Conservation (phyloP, 1,140 invertebrate species). For the Lucilia sericata region DNA sequence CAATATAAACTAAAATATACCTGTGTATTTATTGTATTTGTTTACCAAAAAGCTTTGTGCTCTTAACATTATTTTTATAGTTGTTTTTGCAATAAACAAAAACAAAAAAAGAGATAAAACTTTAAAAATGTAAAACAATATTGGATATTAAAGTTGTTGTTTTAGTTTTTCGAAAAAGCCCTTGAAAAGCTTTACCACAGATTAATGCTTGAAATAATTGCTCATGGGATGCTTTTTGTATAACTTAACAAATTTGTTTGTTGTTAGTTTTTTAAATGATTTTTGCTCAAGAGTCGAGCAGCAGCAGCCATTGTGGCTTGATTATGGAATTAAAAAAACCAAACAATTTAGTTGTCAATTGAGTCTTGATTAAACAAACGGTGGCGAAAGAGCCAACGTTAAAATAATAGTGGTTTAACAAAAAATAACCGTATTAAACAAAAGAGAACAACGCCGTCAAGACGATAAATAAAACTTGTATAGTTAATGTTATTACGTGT, state of each 20-base stretch:
- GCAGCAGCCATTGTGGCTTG: neutral
- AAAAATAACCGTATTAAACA: neutral
- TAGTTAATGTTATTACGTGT: neutral
- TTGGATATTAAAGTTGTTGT: neutral
- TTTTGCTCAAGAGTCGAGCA: neutral
- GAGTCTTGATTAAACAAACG: neutral
- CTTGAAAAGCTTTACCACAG: slow-evolving; percentile 36
- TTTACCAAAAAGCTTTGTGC: neutral
- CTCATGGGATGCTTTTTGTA: slow-evolving; percentile 12
- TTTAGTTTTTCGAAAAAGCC: slow-evolving; percentile 5
- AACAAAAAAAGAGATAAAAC: neutral
- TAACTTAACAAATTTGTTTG: neutral
- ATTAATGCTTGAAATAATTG: slow-evolving; percentile 31
- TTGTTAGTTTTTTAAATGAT: slow-evolving; percentile 8
- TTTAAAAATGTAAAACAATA: slow-evolving; percentile 2
- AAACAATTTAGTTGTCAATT: neutral
- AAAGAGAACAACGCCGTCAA: neutral
- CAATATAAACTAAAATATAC: too few species aligned
- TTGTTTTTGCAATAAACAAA: too few species aligned
- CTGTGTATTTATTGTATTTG: neutral
- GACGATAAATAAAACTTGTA: neutral
- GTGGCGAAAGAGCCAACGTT: neutral
- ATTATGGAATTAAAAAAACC: neutral
- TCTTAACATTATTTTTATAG: neutral
- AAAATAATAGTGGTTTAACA: neutral